Base-by-base conservation (phyloP, 1,140 invertebrate genomes). In the Colletes latitarsis region DNA sequence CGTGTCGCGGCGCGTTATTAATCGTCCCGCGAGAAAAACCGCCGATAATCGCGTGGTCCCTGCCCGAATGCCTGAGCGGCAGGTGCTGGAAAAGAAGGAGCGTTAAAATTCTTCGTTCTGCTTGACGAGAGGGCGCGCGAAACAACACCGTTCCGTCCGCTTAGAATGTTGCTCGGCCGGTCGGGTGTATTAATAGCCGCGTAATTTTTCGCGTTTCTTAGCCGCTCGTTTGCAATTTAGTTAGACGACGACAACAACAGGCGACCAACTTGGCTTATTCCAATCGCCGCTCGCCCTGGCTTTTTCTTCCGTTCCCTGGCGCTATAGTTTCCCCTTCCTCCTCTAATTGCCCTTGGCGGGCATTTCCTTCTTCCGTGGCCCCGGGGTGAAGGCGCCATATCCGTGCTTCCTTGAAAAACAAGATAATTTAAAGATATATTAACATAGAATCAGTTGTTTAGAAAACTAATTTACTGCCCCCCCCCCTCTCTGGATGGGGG, bases 1-100 rank as follows among this genome's bases (percentile, higher is more conserved):
- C 49, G 69, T 78, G 77, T 78, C 77, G 77, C 75, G 43, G 55
- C 43, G 43, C 60, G 77, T 79, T 79, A 79, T 79, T 79, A 79
- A 79, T 79, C 77, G 77, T 64, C 30, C 69, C 19, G 49, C 49
- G 15, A 79, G 60, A 79, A 66, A 79, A 79, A 64, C 49, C 6
- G 14, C 46, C 15, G 21, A 69, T 78, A 78, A 78, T 78, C 63
- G 70, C 70, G 70, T 79, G 30, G 69, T 73, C 70, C 60, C 70
- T 66, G 70, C 60, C 52, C 64, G 77, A 78, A 78, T 78, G 58
- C 77, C 69, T 73, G 60, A 53, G 60, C 77, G 46, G 70, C 77
- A 79, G 77, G 77, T 79, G 77, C 77, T 70, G 77, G 70, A 55
- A 73, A 72, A 55, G 49, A 14, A 73, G 46, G 72, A 49, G 49